phyloP scores from a whole-genome alignment of 1,140 invertebrate species.

The Drosophila gunungcola region DNA sequence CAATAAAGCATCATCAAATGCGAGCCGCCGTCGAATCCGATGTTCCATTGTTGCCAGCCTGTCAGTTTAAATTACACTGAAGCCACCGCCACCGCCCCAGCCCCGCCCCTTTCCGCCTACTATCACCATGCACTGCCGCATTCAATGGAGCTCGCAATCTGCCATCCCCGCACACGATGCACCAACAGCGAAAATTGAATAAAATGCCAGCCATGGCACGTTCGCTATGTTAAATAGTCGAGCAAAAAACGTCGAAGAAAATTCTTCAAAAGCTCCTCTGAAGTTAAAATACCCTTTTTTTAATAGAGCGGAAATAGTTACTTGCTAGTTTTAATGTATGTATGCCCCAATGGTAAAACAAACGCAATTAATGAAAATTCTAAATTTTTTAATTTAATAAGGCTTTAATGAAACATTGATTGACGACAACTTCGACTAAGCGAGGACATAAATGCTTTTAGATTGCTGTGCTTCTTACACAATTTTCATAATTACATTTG shows the following conservation, averaged over 20 bases:
- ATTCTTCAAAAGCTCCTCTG: not conserved
- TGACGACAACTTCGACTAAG: no score
- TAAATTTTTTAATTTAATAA: no score
- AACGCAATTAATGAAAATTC: no score
- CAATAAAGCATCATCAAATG: conserved; percentile 48
- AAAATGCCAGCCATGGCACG: conserved; percentile 66
- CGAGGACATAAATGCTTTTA: no score
- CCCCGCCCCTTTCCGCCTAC: conserved; percentile 14
- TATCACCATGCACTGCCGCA: conserved; percentile 9
- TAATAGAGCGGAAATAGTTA: no score
- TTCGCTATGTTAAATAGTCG: conserved; percentile 45
- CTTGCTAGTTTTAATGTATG: no score
- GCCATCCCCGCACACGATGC: conserved; percentile 19
- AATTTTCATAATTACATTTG: no score
- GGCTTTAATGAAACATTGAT: no score
- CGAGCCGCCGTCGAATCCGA: conserved; percentile 20
- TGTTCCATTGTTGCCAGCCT: conserved; percentile 47
- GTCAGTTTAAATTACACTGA: conserved; percentile 67
- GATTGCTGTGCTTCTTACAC: no score
- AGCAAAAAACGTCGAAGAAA: conserved; percentile 31
- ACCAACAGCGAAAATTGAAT: conserved; percentile 49
- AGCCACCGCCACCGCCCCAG: conserved; percentile 23
- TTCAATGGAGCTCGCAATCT: conserved; percentile 25
- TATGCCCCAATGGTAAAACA: no score
- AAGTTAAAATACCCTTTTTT: conserved; percentile 6